Evolutionary conservation across 2,797 vertebrate genomes (phyloP).

Genomic region (Nyctibius grandis): DNA sequence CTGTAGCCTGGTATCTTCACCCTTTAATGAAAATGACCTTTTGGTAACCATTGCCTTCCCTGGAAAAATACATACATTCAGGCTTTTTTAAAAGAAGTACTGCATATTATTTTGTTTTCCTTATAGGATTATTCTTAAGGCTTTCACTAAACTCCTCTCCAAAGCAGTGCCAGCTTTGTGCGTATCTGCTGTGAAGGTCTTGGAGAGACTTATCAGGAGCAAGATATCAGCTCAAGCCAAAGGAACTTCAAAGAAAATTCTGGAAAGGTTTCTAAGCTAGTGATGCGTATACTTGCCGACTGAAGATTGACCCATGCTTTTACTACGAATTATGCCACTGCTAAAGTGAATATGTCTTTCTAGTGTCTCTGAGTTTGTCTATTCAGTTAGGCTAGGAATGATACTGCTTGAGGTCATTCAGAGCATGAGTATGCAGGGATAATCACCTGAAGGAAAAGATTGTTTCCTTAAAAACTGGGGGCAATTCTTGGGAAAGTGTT

Average conservation of each 20-base stretch:
- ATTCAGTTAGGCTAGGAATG: background rate
- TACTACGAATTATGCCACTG: background rate
- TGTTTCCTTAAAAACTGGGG: background rate
- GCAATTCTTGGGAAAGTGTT: background rate
- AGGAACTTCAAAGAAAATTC: background rate
- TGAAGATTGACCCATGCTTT: background rate
- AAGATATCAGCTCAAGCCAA: background rate
- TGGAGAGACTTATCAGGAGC: background rate
- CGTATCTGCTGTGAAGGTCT: background rate
- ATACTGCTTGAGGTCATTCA: background rate
- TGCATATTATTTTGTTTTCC: background rate
- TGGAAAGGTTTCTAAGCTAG: background rate
- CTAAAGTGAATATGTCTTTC: background rate
- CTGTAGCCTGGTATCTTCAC: background rate
- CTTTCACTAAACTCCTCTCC: background rate
- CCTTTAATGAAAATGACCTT: background rate
- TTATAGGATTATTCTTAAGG: background rate
- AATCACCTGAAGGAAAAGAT: background rate
- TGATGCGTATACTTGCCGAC: fast-evolving
- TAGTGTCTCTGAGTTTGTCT: background rate
- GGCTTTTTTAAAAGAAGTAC: background rate
- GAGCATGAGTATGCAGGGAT: background rate
- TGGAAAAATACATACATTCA: background rate
- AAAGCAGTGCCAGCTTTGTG: background rate
- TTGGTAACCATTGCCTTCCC: background rate